These are phyloP conservation scores for rat (Rattus norvegicus) DNA, from an alignment of 2,113 vertebrate genomes.

Conservation along the genomic window DNA sequence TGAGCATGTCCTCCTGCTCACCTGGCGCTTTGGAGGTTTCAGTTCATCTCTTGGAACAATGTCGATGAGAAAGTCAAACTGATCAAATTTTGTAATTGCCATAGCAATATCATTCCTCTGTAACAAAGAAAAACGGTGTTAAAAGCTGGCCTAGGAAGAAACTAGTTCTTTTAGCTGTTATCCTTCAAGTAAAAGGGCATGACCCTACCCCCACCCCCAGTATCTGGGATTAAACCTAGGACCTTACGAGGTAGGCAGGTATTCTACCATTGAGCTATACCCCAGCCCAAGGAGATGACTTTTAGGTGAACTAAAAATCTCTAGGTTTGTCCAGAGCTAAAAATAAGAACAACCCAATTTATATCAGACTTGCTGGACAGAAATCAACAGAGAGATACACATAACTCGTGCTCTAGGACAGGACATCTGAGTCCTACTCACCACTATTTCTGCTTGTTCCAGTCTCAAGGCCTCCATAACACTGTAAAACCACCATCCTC, in stretches of 20 bases:
- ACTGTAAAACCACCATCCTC: conserved; percentile 32
- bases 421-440: not conserved
- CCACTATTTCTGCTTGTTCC: not conserved
- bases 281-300: not conserved
- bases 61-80: conserved; percentile 99
- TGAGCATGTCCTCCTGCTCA: conserved; percentile 76
- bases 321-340: conserved; percentile 4
- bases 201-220: not conserved
- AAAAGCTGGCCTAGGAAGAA: conserved; percentile 60
- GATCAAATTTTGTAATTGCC: conserved; percentile 99
- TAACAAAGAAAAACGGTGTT: conserved; percentile 72
- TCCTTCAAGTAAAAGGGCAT: conserved; percentile 37
- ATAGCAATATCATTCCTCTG: conserved; percentile 99
- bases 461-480: not conserved
- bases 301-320: conserved; percentile 38
- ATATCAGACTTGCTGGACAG: not conserved
- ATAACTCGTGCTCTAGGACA: not conserved
- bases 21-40: conserved; percentile 98
- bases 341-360: conserved; percentile 40
- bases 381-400: not conserved
- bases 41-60: conserved; percentile 98
- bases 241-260: not conserved
- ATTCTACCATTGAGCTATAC: not conserved
- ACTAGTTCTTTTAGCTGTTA: conserved; percentile 35
- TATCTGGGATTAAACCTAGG: not conserved